Evolutionary conservation across 2,888 invertebrate species (phyloP).

Genomic region (Rhagium mordax): DNA sequence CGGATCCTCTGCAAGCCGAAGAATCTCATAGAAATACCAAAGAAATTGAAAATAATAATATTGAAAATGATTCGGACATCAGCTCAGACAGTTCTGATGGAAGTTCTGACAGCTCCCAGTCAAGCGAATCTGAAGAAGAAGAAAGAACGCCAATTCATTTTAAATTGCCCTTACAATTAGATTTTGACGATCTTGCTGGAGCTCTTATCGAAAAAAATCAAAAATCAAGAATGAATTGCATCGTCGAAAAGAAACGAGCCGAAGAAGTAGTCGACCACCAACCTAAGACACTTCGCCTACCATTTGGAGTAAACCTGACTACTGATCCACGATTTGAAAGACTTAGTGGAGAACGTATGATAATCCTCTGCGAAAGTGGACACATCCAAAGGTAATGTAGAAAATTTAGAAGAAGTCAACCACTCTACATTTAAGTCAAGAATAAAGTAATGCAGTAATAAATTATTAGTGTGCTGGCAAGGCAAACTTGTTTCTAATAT

Average conservation of each 20-base stretch:
- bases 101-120: constrained; percentile 57
- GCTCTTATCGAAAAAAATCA: constrained; percentile 81
- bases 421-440: too few relatives aligned
- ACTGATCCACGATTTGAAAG: constrained; percentile 82
- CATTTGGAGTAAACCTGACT: constrained; percentile 79
- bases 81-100: constrained; percentile 51
- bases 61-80: constrained; percentile 44
- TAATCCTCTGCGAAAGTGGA: constrained; percentile 91
- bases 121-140: constrained; percentile 75
- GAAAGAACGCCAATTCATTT: constrained; percentile 75
- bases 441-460: too few relatives aligned
- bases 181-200: constrained; percentile 87
- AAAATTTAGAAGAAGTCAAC: too few relatives aligned
- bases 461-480: too few relatives aligned
- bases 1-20: constrained; percentile 43
- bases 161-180: constrained; percentile 86
- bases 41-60: constrained; percentile 48
- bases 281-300: constrained; percentile 76
- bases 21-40: constrained; percentile 41
- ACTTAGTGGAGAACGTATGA: constrained; percentile 88
- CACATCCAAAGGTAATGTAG: constrained; percentile 74
- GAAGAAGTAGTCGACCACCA: constrained; percentile 88
- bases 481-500: too few relatives aligned
- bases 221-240: constrained; percentile 90
- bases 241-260: constrained; percentile 88